Evolutionary conservation across 2,113 vertebrate species (phyloP).

Genomic region (Hypocryptadius cinnamomeus): DNA sequence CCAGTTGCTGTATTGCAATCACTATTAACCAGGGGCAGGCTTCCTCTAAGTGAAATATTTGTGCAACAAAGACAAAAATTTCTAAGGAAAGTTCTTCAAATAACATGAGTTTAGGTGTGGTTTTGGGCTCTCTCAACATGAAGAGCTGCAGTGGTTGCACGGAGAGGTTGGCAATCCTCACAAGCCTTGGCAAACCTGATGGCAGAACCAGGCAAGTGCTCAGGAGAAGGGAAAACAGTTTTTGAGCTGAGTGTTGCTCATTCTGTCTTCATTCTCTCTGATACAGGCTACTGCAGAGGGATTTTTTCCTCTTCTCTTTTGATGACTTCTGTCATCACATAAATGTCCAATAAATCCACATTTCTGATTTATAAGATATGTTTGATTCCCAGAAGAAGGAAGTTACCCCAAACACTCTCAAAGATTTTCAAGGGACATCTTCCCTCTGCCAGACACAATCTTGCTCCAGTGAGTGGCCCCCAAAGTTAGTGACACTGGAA

Average conservation of each 20-base stretch:
- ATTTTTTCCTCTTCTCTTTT: not conserved
- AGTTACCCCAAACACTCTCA: not conserved
- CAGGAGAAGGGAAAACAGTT: not conserved
- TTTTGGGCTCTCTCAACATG: not conserved
- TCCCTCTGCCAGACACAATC: not conserved
- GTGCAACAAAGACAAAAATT: not conserved
- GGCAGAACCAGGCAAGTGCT: not conserved
- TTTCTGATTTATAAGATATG: not conserved
- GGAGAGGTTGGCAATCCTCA: not conserved
- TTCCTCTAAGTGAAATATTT: slow-evolving; percentile 2
- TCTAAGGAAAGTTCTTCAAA: not conserved
- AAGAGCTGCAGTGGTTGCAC: not conserved
- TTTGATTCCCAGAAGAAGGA: not conserved
- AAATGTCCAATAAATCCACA: not conserved
- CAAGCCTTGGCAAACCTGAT: not conserved
- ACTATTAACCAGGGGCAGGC: not conserved
- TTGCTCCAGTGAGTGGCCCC: not conserved
- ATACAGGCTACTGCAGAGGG: not conserved
- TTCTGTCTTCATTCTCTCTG: not conserved
- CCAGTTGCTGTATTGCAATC: not conserved
- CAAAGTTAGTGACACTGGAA: not conserved
- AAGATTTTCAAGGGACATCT: not conserved
- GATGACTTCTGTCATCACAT: not conserved
- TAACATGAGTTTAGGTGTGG: not conserved
- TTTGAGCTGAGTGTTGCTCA: not conserved